These are phyloP conservation scores for Hypanus sabinus DNA, from an alignment of 2,113 vertebrate species.

Conservation along the genomic window DNA sequence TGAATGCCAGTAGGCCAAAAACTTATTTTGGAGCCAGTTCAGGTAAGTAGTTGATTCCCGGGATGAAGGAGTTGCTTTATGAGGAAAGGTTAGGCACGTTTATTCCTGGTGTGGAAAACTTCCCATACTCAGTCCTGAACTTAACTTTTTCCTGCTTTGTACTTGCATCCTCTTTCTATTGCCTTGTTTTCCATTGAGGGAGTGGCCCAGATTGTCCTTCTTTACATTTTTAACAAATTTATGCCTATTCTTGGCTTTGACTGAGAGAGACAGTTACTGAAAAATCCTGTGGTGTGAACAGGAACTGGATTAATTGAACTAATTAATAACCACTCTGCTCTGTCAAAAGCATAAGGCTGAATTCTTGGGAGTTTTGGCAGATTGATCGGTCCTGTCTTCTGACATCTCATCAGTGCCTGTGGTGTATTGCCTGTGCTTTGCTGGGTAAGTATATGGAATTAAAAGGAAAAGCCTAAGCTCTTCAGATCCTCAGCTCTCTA, in stretches of 20 bases:
- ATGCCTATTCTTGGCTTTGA: neutral
- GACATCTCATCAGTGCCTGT: neutral
- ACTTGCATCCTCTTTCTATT: neutral
- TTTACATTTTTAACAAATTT: neutral
- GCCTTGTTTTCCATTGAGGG: neutral
- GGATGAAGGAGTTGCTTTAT: too few species aligned
- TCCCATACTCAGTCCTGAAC: neutral
- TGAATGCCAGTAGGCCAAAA: too few species aligned
- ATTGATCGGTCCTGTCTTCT: constrained; percentile 11
- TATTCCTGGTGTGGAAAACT: neutral
- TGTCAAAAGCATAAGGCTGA: neutral
- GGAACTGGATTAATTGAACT: neutral
- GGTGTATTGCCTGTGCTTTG: neutral
- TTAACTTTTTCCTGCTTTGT: neutral
- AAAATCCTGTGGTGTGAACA: neutral
- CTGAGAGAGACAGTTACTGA: neutral
- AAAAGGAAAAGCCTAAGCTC: neutral
- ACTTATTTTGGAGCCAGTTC: too few species aligned
- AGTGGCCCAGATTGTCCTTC: neutral
- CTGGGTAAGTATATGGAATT: neutral
- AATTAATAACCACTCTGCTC: neutral
- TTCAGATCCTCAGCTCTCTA: neutral
- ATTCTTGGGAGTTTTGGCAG: neutral
- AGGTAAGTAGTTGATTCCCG: too few species aligned
- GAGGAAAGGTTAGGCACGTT: neutral